Conservation (phyloP, 2,113 vertebrate species). For the Hippocampus barbouri region DNA sequence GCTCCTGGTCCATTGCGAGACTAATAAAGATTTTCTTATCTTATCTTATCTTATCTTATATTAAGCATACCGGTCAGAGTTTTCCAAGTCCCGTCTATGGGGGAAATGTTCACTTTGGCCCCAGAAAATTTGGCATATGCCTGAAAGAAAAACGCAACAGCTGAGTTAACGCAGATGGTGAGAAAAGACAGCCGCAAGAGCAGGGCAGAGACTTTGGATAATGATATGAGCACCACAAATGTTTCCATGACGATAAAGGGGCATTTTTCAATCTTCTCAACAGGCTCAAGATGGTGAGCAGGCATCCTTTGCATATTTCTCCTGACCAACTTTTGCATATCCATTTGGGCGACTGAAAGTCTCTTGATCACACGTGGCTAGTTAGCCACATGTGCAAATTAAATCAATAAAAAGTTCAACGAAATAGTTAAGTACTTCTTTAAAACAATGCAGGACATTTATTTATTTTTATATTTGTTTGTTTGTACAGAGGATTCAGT, state of each 20-base stretch:
- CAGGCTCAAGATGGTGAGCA: neutral
- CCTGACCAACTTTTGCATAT: too few species aligned
- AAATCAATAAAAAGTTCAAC: too few species aligned
- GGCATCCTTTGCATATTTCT: too few species aligned
- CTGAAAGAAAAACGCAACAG: constrained; percentile 67
- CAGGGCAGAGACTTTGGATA: neutral
- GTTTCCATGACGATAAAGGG: neutral
- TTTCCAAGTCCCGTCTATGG: constrained; percentile 86
- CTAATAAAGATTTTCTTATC: too few species aligned
- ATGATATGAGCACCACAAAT: neutral
- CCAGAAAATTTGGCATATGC: constrained; percentile 90
- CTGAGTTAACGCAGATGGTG: neutral
- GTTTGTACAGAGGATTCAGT: too few species aligned
- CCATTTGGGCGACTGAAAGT: too few species aligned
- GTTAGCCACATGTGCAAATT: too few species aligned
- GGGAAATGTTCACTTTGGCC: constrained; percentile 79
- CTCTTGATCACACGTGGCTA: too few species aligned
- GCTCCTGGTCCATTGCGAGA: too few species aligned
- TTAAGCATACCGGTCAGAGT: constrained; percentile 83
- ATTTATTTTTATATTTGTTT: too few species aligned
- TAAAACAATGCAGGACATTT: neutral
- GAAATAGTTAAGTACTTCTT: too few species aligned
- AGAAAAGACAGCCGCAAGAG: neutral
- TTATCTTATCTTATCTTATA: too few species aligned
- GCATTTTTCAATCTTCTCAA: neutral